Evolutionary conservation across 37 sponge, comb jelly and placozoan genomes (phyloP).

Genomic region (Haliclona indistincta): DNA sequence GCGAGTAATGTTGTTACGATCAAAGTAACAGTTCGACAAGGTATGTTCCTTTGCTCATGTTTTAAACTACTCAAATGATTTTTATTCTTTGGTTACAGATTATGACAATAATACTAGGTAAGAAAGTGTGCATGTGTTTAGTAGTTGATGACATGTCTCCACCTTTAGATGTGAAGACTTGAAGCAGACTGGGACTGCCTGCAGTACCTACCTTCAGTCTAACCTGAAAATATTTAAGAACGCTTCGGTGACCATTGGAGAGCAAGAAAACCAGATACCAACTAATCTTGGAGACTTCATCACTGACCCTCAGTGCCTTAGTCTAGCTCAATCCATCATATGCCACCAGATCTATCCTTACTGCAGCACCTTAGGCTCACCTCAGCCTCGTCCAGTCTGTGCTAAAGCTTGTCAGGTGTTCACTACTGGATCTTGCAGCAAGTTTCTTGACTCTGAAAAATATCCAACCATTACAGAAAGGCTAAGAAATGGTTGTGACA

Average conservation of each 20-base stretch:
- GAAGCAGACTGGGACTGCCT: too few relatives aligned
- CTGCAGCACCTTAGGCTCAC: neutral
- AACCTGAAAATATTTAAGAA: neutral
- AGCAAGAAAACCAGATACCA: neutral
- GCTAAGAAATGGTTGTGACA: conserved; percentile 12
- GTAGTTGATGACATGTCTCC: too few relatives aligned
- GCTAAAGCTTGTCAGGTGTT: conserved; percentile 19
- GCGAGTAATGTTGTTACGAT: too few relatives aligned
- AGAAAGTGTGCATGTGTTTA: too few relatives aligned
- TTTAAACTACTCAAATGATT: too few relatives aligned
- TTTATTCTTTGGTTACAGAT: too few relatives aligned
- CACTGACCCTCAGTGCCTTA: neutral
- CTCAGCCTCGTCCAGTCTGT: conserved; percentile 21
- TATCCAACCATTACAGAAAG: neutral
- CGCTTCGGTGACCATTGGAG: neutral
- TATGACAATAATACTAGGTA: too few relatives aligned
- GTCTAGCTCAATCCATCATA: conserved; percentile 1
- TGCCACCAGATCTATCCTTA: conserved; percentile 32
- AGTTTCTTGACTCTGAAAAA: neutral
- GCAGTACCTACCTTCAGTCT: neutral
- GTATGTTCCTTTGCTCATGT: too few relatives aligned
- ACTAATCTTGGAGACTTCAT: neutral
- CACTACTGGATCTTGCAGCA: neutral
- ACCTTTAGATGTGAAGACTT: too few relatives aligned
- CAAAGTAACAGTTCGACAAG: too few relatives aligned